Conservation (phyloP, 2,888 invertebrate genomes). For the Mamestra brassicae region DNA sequence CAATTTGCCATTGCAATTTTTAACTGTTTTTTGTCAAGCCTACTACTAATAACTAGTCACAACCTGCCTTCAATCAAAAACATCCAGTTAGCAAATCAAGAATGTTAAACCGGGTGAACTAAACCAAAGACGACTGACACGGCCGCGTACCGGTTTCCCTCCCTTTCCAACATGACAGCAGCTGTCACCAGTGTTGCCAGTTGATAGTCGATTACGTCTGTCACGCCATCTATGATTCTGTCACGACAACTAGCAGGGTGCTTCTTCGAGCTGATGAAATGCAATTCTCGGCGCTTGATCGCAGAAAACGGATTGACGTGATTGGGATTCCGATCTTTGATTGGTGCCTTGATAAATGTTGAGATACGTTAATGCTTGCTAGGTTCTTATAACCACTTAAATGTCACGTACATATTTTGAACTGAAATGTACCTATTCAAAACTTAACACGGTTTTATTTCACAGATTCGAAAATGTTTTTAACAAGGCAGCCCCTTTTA, state of each 20-base stretch:
- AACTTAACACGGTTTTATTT: too few relatives aligned
- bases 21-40: background rate
- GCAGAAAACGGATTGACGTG: constrained; percentile 51
- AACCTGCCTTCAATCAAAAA: constrained; percentile 2
- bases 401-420: background rate
- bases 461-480: too few relatives aligned
- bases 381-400: background rate
- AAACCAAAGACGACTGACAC: constrained; percentile 31
- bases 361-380: background rate
- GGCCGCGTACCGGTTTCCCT: constrained; percentile 19
- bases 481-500: background rate
- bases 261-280: constrained; percentile 48
- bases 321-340: constrained; percentile 31
- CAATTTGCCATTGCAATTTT: background rate
- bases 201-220: constrained; percentile 38
- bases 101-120: background rate
- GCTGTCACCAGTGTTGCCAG: constrained; percentile 48
- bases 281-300: constrained; percentile 45
- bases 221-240: constrained; percentile 55
- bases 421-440: too few relatives aligned
- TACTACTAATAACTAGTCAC: background rate
- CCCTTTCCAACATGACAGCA: constrained; percentile 43
- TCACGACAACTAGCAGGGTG: constrained; percentile 25
- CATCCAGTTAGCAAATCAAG: constrained; percentile 11
- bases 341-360: constrained; percentile 15